Base-by-base conservation (phyloP, 2,888 invertebrate species). In the Cybosia mesomella region DNA sequence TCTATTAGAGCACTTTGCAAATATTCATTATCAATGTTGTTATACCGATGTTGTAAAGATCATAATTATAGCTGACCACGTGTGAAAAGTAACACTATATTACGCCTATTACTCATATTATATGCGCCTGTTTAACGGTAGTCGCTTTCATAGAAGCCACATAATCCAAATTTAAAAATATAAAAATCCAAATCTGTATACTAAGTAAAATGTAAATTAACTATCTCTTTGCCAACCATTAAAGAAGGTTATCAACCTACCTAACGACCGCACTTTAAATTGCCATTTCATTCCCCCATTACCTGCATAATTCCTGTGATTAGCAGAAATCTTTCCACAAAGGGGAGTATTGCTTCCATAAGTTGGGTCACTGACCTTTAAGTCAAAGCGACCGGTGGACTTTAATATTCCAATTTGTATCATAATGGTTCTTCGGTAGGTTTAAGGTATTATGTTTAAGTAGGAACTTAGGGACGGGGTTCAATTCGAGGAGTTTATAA, bases 1-100 rank as follows among this genome's bases (percentile, higher is more conserved):
- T 63, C 57, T 58, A 43, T 67, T 67, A 67, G 67, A 32, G 21
- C 60, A 55, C 60, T 59, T 59, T 18, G 36, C 65, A 59, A 11
- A 53, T 49, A 34, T 21, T 21, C 21, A 63, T 36, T 39, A n/a
- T 36, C 55, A 18, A 36, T 36, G 18, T 11, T 58, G 53, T 34
- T 49, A 39, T 43, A 15, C 28, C 13, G 62, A 53, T 53, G 22
- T 15, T 54, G 32, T n/a, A n/a, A 57, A 39, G 21, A 34, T 39
- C 21, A 59, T 59, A 32, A 28, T 58, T 58, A 8, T 28, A 49
- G 49, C n/a, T n/a, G 2, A 43, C 18, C 43, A 49, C 18, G 2
- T 49, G 49, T 49, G n/a, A 49, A 49, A 49, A 49, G 49, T 49
- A 49, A 49, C 49, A 49, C n/a, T n/a, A n/a, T n/a, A n/a, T n/a